Evolutionary conservation across 2,797 vertebrate species (phyloP).

Genomic region (Paratrypauchen microcephalus): DNA sequence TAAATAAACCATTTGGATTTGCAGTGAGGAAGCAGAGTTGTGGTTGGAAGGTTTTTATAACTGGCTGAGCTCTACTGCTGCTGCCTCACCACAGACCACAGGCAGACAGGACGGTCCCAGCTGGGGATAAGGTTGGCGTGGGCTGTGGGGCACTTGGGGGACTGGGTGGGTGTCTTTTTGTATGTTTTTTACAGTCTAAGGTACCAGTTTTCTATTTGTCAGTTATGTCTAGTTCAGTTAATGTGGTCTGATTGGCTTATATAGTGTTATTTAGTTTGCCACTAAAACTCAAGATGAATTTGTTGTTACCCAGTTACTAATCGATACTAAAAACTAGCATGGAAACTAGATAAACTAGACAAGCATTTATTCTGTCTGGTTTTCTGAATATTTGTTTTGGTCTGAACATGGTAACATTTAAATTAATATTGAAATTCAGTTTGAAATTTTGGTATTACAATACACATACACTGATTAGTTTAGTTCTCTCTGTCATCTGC

Average conservation of each 20-base stretch:
- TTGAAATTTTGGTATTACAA: too few species aligned
- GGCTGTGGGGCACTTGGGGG: constrained; percentile 25
- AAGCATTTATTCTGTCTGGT: too few species aligned
- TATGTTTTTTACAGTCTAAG: constrained; percentile 12
- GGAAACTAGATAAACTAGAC: too few species aligned
- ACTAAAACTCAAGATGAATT: neutral
- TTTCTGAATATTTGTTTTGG: too few species aligned
- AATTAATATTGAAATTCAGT: too few species aligned
- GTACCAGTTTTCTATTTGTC: neutral
- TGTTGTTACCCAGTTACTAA: too few species aligned
- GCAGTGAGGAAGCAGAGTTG: constrained; percentile 33
- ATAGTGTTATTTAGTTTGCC: neutral
- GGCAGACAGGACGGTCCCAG: constrained; percentile 55
- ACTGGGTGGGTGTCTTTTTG: constrained; percentile 17
- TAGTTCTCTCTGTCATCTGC: neutral
- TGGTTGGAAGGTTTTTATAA: constrained; percentile 49
- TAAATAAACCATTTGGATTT: constrained; percentile 20
- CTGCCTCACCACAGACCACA: constrained; percentile 57
- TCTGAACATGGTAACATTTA: too few species aligned
- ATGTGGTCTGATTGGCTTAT: neutral
- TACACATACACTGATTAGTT: too few species aligned
- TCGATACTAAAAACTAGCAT: too few species aligned
- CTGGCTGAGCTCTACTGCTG: constrained; percentile 58
- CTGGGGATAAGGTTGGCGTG: constrained; percentile 16
- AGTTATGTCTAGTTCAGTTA: neutral